phyloP scores from a whole-genome alignment of 1,140 invertebrate genomes.

The Bicyclus anynana region DNA sequence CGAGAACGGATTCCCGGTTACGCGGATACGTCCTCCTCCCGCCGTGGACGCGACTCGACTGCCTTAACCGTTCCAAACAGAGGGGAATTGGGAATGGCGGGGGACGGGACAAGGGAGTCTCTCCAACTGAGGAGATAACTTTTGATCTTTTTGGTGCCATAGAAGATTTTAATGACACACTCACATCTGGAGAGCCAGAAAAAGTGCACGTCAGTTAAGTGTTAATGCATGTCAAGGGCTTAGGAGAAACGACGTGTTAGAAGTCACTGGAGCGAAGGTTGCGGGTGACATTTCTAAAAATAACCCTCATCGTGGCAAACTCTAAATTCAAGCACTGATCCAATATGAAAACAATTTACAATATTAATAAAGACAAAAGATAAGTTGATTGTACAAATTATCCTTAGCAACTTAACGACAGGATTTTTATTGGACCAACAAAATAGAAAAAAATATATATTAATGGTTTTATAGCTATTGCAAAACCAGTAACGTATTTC shows the following conservation, averaged over 20 bases:
- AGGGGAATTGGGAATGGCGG: slow-evolving; percentile 55
- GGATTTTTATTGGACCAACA: too few relatives aligned
- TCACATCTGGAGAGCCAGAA: slow-evolving; percentile 67
- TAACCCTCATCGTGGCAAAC: slow-evolving; percentile 34
- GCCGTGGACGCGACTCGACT: slow-evolving; percentile 53
- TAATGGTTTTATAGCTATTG: too few relatives aligned
- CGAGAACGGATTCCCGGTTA: slow-evolving; percentile 24
- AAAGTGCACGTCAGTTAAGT: slow-evolving; percentile 65
- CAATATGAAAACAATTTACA: not conserved
- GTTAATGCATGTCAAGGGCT: slow-evolving; percentile 75
- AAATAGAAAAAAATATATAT: too few relatives aligned
- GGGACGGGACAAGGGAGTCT: slow-evolving; percentile 42
- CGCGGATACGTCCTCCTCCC: slow-evolving; percentile 34
- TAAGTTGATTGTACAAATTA: too few relatives aligned
- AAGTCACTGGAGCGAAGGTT: slow-evolving; percentile 54
- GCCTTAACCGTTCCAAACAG: slow-evolving; percentile 41
- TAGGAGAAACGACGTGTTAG: slow-evolving; percentile 65
- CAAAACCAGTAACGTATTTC: too few relatives aligned
- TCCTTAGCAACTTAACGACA: too few relatives aligned
- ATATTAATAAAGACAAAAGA: too few relatives aligned
- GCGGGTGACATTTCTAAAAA: slow-evolving; percentile 73
- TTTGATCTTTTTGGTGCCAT: slow-evolving; percentile 73
- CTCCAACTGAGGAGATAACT: slow-evolving; percentile 68
- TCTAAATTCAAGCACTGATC: slow-evolving; percentile 33
- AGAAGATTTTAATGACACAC: slow-evolving; percentile 74